These are phyloP conservation scores for Monoplex corrugatus DNA, from an alignment of 2,888 invertebrate species.

Conservation along the genomic window DNA sequence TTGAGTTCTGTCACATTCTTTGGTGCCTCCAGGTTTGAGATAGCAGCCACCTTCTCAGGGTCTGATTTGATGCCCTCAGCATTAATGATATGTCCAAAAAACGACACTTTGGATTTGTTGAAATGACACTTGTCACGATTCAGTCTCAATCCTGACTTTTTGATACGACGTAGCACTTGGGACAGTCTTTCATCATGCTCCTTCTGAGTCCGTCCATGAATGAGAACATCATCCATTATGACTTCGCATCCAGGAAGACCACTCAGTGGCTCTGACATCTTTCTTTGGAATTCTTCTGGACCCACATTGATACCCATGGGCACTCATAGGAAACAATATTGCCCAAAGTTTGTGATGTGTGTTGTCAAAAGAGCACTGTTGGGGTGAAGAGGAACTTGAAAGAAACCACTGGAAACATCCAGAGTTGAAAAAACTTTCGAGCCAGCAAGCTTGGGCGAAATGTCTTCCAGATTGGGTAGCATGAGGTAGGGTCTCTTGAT, in stretches of 20 bases:
- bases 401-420: constrained; percentile 6
- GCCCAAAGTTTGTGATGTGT: constrained; percentile 3
- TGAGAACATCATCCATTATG: not conserved
- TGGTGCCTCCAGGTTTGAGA: too few species aligned
- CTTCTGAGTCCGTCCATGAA: not conserved
- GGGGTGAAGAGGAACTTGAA: not conserved
- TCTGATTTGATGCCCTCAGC: too few species aligned
- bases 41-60: constrained; percentile 16
- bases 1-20: too few species aligned
- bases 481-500: not conserved
- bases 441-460: not conserved
- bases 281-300: not conserved
- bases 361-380: constrained; percentile 8
- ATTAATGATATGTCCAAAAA: not conserved
- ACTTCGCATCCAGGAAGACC: constrained; percentile 1
- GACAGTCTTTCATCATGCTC: not conserved
- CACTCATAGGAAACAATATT: not conserved
- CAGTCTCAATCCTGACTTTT: not conserved
- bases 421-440: not conserved
- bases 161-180: not conserved
- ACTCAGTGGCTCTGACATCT: constrained; percentile 6
- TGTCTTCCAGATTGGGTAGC: constrained; percentile 9
- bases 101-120: not conserved
- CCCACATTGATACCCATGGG: constrained; percentile 21
- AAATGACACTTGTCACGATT: constrained; percentile 6